Evolutionary conservation across 2,797 vertebrate genomes (phyloP).

Genomic region (Onychomys leucogaster): DNA sequence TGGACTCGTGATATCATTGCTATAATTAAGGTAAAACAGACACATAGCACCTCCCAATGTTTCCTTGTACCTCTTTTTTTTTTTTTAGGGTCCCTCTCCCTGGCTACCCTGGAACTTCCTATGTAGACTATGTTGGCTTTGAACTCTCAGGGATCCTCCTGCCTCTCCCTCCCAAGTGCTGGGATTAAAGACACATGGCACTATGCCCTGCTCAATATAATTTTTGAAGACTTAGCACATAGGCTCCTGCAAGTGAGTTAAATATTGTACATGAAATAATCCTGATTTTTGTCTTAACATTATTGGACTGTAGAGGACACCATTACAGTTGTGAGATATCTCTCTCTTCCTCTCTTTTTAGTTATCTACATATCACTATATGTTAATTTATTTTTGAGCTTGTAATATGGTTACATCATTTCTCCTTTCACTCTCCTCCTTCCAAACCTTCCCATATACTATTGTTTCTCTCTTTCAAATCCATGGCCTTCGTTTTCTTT

Average conservation of each 20-base stretch:
- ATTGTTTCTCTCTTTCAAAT: neutral
- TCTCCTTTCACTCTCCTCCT: too few relatives aligned
- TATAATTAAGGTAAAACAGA: neutral
- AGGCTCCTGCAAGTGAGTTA: neutral
- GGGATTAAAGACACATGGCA: neutral
- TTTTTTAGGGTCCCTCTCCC: too few relatives aligned
- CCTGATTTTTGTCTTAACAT: neutral
- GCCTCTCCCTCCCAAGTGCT: neutral
- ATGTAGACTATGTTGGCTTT: neutral
- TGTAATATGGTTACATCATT: neutral
- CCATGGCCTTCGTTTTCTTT: neutral
- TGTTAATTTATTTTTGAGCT: neutral
- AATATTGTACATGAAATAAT: neutral
- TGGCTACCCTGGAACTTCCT: neutral
- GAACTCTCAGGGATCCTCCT: neutral
- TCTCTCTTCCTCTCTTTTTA: neutral
- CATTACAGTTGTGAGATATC: neutral
- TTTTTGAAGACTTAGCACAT: conserved; percentile 40
- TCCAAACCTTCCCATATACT: neutral
- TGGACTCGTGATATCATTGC: neutral
- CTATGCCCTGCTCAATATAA: neutral
- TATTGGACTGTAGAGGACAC: neutral
- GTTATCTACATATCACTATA: neutral
- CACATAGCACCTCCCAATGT: neutral
- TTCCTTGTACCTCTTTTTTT: neutral